phyloP scores from a whole-genome alignment of 2,113 vertebrate genomes.

The Apistogramma diplotaenia region DNA sequence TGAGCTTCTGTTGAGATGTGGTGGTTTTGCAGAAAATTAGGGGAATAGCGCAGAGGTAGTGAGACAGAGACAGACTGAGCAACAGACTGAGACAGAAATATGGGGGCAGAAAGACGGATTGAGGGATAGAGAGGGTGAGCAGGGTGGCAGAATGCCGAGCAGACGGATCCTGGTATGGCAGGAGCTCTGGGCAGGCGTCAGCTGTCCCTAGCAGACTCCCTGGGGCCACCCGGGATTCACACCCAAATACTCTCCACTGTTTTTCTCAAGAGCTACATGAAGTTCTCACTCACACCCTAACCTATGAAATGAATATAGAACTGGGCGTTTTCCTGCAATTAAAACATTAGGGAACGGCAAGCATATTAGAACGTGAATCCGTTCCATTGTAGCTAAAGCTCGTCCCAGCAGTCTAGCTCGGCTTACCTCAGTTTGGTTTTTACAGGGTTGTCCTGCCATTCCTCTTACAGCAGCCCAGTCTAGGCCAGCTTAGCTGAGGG shows the following conservation, averaged over 20 bases:
- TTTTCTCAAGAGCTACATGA: slow-evolving; percentile 40
- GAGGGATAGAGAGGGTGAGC: slow-evolving; percentile 62
- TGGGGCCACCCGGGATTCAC: slow-evolving; percentile 63
- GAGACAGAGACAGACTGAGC: slow-evolving; percentile 55
- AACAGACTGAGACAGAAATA: slow-evolving; percentile 64
- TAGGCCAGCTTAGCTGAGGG: slow-evolving; percentile 45
- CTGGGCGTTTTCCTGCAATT: background rate
- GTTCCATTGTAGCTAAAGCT: background rate
- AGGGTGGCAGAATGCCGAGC: slow-evolving; percentile 72
- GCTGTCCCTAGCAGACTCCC: slow-evolving; percentile 73
- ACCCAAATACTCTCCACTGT: slow-evolving; percentile 59
- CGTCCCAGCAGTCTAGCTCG: background rate
- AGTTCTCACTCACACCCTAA: slow-evolving; percentile 49
- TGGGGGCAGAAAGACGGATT: slow-evolving; percentile 58
- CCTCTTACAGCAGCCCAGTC: slow-evolving; percentile 11
- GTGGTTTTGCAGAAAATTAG: slow-evolving; percentile 18
- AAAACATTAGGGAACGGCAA: slow-evolving; percentile 9
- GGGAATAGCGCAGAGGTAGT: slow-evolving; percentile 17
- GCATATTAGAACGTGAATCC: background rate
- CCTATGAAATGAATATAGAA: slow-evolving; percentile 28
- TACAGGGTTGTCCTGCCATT: background rate
- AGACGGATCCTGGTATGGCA: slow-evolving; percentile 71
- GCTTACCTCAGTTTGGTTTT: background rate
- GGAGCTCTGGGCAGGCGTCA: slow-evolving; percentile 70
- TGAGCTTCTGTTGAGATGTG: slow-evolving; percentile 31